Evolutionary conservation across 2,888 invertebrate species (phyloP).

Genomic region (Tipula lateralis): DNA sequence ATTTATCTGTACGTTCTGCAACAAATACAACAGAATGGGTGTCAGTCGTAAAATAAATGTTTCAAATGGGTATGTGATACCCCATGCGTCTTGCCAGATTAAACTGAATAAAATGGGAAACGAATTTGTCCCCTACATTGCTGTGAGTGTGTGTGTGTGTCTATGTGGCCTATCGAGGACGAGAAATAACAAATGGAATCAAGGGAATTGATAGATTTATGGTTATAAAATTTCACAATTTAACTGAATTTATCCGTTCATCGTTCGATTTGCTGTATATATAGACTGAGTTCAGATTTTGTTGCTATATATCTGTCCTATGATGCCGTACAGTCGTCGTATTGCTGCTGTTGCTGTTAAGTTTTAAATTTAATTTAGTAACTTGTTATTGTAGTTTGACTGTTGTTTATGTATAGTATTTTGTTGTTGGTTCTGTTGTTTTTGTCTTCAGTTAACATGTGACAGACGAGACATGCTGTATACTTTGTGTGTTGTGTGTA

Average conservation of each 20-base stretch:
- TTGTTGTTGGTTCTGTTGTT: background rate
- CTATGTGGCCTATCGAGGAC: background rate
- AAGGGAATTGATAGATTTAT: slow-evolving; percentile 15
- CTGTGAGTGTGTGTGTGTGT: background rate
- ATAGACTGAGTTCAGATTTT: background rate
- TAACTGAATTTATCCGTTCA: background rate
- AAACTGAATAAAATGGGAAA: background rate
- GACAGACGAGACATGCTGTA: background rate
- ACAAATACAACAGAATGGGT: background rate
- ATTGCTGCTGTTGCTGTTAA: background rate
- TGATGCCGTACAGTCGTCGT: background rate
- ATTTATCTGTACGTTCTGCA: background rate
- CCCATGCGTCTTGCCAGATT: background rate
- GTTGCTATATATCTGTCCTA: background rate
- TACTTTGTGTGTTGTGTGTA: background rate
- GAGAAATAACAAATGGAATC: background rate
- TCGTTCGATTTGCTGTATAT: background rate
- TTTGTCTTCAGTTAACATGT: background rate
- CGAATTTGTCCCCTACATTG: background rate
- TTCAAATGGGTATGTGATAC: background rate
- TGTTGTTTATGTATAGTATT: background rate
- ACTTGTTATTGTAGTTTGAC: slow-evolving; percentile 1
- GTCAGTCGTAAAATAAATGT: background rate
- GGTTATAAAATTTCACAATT: slow-evolving; percentile 8
- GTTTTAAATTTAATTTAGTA: background rate